These are phyloP conservation scores for Semibalanus balanoides DNA, from an alignment of 1,140 invertebrate genomes.

Conservation along the genomic window DNA sequence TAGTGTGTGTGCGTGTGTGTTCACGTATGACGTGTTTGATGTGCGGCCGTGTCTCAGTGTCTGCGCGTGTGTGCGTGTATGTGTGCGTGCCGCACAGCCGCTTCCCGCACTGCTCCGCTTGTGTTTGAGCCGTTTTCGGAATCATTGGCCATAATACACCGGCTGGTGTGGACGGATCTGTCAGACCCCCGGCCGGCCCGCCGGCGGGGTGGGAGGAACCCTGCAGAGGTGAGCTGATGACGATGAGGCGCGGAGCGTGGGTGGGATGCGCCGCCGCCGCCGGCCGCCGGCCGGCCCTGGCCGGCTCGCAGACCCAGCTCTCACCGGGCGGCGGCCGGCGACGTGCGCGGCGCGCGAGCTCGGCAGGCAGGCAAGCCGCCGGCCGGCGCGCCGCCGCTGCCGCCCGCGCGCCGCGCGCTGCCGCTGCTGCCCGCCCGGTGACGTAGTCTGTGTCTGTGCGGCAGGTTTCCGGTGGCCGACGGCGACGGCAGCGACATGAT, in stretches of 20 bases:
- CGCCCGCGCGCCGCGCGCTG: no score
- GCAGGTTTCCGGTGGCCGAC: background rate
- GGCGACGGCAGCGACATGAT: background rate
- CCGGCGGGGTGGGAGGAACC: no score
- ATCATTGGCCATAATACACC: background rate
- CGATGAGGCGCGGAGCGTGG: no score
- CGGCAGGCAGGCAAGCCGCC: no score
- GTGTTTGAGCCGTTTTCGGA: background rate
- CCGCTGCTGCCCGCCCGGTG: background rate
- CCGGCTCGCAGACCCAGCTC: background rate
- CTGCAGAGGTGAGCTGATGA: no score
- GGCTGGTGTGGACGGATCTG: background rate
- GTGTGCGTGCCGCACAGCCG: background rate
- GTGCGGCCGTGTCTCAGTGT: background rate
- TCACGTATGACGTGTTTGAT: no score
- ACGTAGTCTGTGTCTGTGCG: background rate
- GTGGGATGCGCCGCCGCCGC: no score
- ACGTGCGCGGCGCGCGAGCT: no score
- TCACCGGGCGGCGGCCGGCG: background rate
- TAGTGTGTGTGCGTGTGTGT: background rate
- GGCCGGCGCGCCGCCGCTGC: no score
- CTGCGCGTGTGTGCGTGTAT: background rate
- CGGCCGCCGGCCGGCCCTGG: no score
- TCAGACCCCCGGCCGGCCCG: background rate
- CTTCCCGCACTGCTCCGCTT: background rate